Evolutionary conservation across 2,888 invertebrate species (phyloP).

Genomic region (Hylaea fasciaria): DNA sequence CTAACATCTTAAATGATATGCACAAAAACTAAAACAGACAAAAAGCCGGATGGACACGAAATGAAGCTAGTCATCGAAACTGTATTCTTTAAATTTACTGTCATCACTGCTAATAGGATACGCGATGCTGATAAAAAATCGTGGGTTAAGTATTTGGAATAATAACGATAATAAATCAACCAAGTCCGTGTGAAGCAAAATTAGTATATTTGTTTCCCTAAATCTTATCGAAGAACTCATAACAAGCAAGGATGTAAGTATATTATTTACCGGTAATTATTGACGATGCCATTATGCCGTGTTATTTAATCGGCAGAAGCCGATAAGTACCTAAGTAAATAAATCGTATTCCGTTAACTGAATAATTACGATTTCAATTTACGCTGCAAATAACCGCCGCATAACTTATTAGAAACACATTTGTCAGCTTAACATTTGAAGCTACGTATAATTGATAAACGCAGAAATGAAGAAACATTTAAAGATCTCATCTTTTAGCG

Average conservation of each 20-base stretch:
- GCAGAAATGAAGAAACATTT: slow-evolving; percentile 38
- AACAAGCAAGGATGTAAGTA: too few relatives aligned
- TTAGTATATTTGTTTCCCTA: too few relatives aligned
- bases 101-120: slow-evolving; percentile 13
- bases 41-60: slow-evolving; percentile 26
- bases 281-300: too few relatives aligned
- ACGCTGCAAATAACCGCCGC: not conserved
- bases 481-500: slow-evolving; percentile 34
- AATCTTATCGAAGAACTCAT: too few relatives aligned
- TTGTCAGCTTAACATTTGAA: slow-evolving; percentile 15
- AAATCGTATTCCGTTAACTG: too few relatives aligned
- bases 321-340: too few relatives aligned
- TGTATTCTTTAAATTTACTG: slow-evolving; percentile 11
- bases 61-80: slow-evolving; percentile 21
- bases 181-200: too few relatives aligned
- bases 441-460: slow-evolving; percentile 39
- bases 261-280: too few relatives aligned
- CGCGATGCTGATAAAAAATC: slow-evolving; percentile 3
- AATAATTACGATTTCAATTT: not conserved
- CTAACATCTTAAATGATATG: slow-evolving; percentile 12
- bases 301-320: too few relatives aligned
- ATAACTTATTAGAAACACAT: slow-evolving; percentile 8
- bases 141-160: not conserved
- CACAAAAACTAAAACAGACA: slow-evolving; percentile 15
- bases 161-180: too few relatives aligned